Conservation (phyloP, 2,797 vertebrate genomes). For the Tragelaphus oryx region DNA sequence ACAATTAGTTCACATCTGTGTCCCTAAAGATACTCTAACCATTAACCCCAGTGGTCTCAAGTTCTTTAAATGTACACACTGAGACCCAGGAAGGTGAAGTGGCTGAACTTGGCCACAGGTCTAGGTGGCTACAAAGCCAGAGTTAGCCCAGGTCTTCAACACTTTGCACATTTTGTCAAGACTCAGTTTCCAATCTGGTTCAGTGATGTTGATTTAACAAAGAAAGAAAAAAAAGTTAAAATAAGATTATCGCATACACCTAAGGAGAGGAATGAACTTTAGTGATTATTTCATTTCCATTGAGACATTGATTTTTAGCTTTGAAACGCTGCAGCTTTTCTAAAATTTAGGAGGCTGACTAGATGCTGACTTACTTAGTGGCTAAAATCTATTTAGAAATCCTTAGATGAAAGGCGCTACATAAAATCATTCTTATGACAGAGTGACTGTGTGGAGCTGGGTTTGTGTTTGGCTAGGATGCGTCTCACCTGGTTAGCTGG, state of each 20-base stretch:
- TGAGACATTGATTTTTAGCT: background rate
- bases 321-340: background rate
- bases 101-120: background rate
- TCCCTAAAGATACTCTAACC: background rate
- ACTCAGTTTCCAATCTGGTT: background rate
- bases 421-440: background rate
- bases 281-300: background rate
- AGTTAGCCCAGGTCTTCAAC: background rate
- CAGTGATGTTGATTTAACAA: background rate
- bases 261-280: background rate
- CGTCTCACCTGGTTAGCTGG: background rate
- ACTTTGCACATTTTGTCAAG: background rate
- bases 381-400: background rate
- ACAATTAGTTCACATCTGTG: background rate
- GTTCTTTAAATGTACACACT: background rate
- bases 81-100: background rate
- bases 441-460: accelerated
- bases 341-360: background rate
- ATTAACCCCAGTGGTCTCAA: background rate
- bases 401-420: background rate
- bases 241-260: background rate
- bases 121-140: background rate
- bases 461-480: background rate
- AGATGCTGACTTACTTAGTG: background rate
- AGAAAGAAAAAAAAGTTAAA: background rate